These are phyloP conservation scores for Girardinus metallicus DNA, from an alignment of 2,797 vertebrate species.

Conservation along the genomic window DNA sequence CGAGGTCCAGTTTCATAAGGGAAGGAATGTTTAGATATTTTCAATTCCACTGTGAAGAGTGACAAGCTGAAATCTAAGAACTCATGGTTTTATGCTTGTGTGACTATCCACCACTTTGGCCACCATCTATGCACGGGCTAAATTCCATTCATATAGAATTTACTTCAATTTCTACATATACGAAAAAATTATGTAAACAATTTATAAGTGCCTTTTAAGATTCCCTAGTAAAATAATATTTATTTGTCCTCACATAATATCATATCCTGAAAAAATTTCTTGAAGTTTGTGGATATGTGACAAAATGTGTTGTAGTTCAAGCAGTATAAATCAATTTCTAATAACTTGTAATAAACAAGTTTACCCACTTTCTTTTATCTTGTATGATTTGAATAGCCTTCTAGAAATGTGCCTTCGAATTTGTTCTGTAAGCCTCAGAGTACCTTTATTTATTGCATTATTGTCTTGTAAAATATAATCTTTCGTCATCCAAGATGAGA, in stretches of 20 bases:
- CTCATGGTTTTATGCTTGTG: not conserved
- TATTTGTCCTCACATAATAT: not conserved
- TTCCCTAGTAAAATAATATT: not conserved
- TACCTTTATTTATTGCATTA: not conserved
- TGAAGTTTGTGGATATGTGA: not conserved
- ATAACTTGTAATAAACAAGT: not conserved
- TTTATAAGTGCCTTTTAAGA: not conserved
- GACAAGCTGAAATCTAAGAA: constrained; percentile 28
- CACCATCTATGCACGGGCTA: not conserved
- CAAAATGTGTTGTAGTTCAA: not conserved
- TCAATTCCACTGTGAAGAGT: constrained; percentile 40
- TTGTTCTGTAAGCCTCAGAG: not conserved
- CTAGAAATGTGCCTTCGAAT: not conserved
- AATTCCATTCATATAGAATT: not conserved
- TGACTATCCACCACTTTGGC: not conserved
- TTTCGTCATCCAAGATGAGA: not conserved
- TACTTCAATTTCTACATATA: not conserved
- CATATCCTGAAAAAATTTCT: not conserved
- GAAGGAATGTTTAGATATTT: constrained; percentile 58
- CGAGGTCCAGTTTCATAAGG: constrained; percentile 52
- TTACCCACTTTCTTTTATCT: not conserved
- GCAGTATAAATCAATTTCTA: not conserved
- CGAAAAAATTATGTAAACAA: not conserved
- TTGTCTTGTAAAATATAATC: not conserved
- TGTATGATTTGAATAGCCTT: not conserved